Conservation (phyloP, 2,113 vertebrate genomes). For the Drymodes brunneopygia region DNA sequence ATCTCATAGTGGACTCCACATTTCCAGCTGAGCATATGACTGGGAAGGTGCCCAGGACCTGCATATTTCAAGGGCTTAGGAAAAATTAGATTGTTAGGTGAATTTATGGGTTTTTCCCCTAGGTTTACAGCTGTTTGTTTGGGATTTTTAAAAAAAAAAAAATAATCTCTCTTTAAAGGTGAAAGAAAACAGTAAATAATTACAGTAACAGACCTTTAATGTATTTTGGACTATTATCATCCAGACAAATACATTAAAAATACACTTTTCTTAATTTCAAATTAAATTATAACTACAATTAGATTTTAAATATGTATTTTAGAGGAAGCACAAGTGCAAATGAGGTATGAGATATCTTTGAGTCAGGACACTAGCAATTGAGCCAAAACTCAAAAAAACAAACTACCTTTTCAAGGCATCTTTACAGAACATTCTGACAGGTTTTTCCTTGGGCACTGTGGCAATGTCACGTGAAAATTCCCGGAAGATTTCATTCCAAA, state of each 20-base stretch:
- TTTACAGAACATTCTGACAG: background rate
- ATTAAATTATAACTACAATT: background rate
- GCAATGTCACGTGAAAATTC: background rate
- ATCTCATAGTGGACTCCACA: background rate
- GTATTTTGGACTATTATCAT: background rate
- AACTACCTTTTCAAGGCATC: background rate
- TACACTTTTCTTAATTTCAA: background rate
- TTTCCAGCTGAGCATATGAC: background rate
- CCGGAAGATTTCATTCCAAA: background rate
- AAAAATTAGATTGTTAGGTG: background rate
- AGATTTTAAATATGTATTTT: background rate
- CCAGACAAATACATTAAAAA: background rate
- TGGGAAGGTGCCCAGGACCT: background rate
- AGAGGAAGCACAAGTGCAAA: background rate
- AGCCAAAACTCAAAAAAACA: background rate
- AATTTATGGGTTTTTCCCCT: background rate
- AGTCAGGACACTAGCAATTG: background rate
- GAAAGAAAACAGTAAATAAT: background rate
- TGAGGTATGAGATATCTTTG: background rate
- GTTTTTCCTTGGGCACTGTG: background rate
- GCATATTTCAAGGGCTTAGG: background rate
- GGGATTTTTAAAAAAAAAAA: background rate
- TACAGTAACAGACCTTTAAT: background rate
- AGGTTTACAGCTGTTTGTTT: background rate
- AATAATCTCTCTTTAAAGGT: background rate